A percentile compares a stretch with the other conserved stretches of the same genome.
phyloP scores from a whole-genome alignment of 2,888 invertebrate species.

The Pachliopta kotzebuea region DNA sequence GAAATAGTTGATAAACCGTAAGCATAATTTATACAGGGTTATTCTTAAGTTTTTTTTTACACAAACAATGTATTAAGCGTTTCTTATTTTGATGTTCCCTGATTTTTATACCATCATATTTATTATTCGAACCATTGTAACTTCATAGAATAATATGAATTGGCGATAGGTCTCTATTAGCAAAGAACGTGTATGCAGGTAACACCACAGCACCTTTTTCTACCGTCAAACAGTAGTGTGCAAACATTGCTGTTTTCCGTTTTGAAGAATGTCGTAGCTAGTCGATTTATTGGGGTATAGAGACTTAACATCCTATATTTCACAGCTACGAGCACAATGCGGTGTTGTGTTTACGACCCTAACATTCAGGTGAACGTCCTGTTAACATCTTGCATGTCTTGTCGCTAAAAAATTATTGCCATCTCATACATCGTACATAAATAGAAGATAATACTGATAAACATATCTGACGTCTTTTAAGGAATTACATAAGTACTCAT shows the following conservation, averaged over 20 bases:
- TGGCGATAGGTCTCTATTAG: no score
- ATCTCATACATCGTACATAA: conserved; percentile 14
- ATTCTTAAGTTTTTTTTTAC: conserved; percentile 59
- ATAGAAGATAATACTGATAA: conserved; percentile 19
- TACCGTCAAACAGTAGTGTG: no score
- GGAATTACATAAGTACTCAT: conserved; percentile 9
- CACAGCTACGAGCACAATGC: no score
- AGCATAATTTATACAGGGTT: conserved; percentile 80
- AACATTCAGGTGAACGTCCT: no score
- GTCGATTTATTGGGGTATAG: no score
- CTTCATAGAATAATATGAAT: background rate
- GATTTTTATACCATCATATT: conserved; percentile 20
- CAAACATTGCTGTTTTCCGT: no score
- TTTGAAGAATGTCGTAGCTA: no score
- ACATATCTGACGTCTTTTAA: conserved; percentile 22
- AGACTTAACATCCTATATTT: no score
- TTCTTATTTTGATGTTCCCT: conserved; percentile 16
- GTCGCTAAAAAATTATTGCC: background rate
- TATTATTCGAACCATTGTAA: conserved; percentile 7
- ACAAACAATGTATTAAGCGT: conserved; percentile 21
- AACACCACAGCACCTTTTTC: no score
- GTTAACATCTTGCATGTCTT: no score
- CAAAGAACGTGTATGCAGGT: no score
- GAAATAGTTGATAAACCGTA: conserved; percentile 67
- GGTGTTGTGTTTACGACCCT: no score